A percentile compares a stretch with the other conserved stretches of the same genome.
These are phyloP conservation scores for Caerostris darwini DNA, from an alignment of 1,140 invertebrate species.

Conservation along the genomic window DNA sequence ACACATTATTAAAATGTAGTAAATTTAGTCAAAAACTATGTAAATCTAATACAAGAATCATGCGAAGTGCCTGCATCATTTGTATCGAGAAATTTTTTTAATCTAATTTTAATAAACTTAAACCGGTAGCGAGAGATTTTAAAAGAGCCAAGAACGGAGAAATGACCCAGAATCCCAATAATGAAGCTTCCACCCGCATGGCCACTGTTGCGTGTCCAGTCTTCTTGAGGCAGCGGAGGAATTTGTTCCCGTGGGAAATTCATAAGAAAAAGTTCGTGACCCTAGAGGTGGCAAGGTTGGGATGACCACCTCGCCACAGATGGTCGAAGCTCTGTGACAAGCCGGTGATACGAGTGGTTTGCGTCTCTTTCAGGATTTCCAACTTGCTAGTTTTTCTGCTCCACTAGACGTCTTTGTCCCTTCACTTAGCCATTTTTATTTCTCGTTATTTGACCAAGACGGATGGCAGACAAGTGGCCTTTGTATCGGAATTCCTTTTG, in stretches of 20 bases:
- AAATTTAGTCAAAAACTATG: no score
- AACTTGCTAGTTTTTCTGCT: slow-evolving; percentile 60
- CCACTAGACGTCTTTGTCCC: neutral
- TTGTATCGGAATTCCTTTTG: neutral
- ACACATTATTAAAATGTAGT: no score
- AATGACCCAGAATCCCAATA: slow-evolving; percentile 42
- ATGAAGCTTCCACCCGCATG: slow-evolving; percentile 30
- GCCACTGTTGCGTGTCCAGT: slow-evolving; percentile 54
- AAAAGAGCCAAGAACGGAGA: neutral
- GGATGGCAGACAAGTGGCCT: neutral
- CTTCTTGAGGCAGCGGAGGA: slow-evolving; percentile 5
- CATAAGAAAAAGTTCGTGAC: slow-evolving; percentile 18
- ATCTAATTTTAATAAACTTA: no score
- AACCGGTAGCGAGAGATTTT: neutral
- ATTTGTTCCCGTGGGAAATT: slow-evolving; percentile 70
- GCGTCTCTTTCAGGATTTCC: slow-evolving; percentile 48
- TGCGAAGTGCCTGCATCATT: no score
- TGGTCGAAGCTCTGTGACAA: slow-evolving; percentile 18
- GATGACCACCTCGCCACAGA: slow-evolving; percentile 63
- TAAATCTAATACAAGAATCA: no score
- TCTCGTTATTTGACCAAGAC: slow-evolving; percentile 11
- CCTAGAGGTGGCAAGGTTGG: slow-evolving; percentile 17
- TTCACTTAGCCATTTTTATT: neutral
- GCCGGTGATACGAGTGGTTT: neutral
- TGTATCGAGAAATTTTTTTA: no score